Evolutionary conservation across 2,888 invertebrate genomes (phyloP).

Genomic region (Eupithecia centaureata): DNA sequence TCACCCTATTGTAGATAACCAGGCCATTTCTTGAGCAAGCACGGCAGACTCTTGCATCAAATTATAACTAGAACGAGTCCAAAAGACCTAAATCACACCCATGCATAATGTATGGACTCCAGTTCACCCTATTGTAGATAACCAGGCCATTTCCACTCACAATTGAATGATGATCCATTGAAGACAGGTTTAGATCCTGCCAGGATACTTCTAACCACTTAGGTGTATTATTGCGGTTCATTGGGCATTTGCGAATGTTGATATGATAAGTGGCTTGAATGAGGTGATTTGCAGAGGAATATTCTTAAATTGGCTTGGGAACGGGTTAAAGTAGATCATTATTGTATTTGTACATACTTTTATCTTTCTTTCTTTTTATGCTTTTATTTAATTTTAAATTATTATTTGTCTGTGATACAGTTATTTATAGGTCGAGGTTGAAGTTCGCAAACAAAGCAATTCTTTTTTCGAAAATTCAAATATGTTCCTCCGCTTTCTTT

Average conservation of each 20-base stretch:
- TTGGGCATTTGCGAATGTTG: slow-evolving; percentile 58
- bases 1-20: slow-evolving; percentile 75
- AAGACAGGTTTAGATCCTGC: slow-evolving; percentile 83
- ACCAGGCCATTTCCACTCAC: slow-evolving; percentile 77
- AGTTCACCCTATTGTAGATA: slow-evolving; percentile 74
- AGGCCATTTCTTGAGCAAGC: slow-evolving; percentile 76
- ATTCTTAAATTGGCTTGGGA: slow-evolving; percentile 50
- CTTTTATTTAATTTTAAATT: neutral
- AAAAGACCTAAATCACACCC: slow-evolving; percentile 37
- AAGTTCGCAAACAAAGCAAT: too few species aligned
- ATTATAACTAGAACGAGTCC: neutral
- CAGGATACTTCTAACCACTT: slow-evolving; percentile 52
- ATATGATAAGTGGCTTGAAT: slow-evolving; percentile 59
- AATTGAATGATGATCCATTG: slow-evolving; percentile 83
- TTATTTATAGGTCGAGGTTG: too few species aligned
- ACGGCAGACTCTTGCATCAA: too few species aligned
- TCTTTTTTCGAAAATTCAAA: too few species aligned
- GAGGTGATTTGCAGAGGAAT: slow-evolving; percentile 55
- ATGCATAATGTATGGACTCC: slow-evolving; percentile 68
- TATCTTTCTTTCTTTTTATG: neutral
- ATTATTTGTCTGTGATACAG: too few species aligned
- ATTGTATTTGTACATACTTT: neutral
- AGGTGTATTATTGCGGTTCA: slow-evolving; percentile 72
- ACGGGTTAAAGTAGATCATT: neutral
- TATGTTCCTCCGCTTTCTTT: too few species aligned